Percentiles rank a stretch among this genome's conserved stretches.
Evolutionary conservation across 2,888 invertebrate species (phyloP).

Genomic region (Lysandra bellargus): DNA sequence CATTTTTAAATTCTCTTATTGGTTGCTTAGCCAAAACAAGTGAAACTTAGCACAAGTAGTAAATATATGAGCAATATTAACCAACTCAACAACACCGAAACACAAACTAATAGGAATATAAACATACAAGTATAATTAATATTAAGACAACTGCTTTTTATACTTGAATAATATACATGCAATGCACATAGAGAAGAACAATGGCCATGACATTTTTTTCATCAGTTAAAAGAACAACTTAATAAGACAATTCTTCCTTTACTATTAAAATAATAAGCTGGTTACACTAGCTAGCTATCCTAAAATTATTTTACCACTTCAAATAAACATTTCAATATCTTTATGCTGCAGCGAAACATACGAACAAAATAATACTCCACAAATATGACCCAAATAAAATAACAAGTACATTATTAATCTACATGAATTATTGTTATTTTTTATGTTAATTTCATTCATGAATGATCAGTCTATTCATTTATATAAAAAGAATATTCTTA

Average conservation of each 20-base stretch:
- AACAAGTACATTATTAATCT: not conserved
- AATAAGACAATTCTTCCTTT: not conserved
- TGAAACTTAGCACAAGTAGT: constrained; percentile 40
- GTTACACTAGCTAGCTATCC: constrained; percentile 6
- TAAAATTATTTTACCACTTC: not conserved
- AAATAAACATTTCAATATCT: not conserved
- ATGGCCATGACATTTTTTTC: not conserved
- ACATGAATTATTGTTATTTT: not conserved
- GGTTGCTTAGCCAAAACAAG: constrained; percentile 50
- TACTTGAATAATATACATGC: not conserved
- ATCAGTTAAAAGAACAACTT: not conserved
- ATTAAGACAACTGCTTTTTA: not conserved
- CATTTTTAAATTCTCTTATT: constrained; percentile 37
- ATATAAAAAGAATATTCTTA: not conserved
- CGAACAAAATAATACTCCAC: not conserved
- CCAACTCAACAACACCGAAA: not conserved
- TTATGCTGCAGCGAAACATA: not conserved
- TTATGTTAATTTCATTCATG: not conserved
- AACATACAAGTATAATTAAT: not conserved
- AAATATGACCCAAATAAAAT: not conserved
- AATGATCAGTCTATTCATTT: constrained; percentile 17
- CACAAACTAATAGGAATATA: constrained; percentile 23
- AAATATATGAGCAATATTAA: constrained; percentile 18
- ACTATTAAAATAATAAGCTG: not conserved
- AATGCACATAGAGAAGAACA: not conserved